Conservation (phyloP, 2,113 vertebrate genomes). For the Gobio gobio region DNA sequence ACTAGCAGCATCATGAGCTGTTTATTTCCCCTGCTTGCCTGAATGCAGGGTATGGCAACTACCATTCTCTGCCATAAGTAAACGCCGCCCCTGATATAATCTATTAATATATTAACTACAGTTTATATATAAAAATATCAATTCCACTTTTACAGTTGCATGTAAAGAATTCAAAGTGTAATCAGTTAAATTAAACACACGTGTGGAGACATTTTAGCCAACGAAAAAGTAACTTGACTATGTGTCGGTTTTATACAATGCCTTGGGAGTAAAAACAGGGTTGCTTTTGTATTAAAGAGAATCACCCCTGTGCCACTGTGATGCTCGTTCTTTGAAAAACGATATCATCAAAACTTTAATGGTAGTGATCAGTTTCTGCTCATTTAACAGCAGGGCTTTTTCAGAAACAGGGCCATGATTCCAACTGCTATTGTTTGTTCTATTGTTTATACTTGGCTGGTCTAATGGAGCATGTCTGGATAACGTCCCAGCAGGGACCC, state of each 20-base stretch:
- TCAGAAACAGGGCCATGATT: slow-evolving; percentile 48
- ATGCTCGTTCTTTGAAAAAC: slow-evolving; percentile 26
- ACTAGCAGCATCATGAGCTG: too few species aligned
- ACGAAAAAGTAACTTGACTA: not conserved
- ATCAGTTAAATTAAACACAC: not conserved
- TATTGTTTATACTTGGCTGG: slow-evolving; percentile 65
- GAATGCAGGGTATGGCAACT: too few species aligned
- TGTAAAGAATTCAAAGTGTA: not conserved
- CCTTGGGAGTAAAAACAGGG: not conserved
- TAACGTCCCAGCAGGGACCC: slow-evolving; percentile 70
- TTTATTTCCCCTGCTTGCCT: too few species aligned
- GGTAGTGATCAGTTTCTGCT: slow-evolving; percentile 62
- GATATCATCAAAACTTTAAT: slow-evolving; percentile 59
- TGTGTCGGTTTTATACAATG: not conserved
- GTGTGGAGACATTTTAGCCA: not conserved
- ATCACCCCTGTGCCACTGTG: not conserved
- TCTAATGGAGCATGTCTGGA: slow-evolving; percentile 72
- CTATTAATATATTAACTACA: too few species aligned
- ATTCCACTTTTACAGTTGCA: not conserved
- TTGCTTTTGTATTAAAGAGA: not conserved
- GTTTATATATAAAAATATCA: too few species aligned
- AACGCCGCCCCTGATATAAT: too few species aligned
- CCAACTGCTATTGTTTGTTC: slow-evolving; percentile 46
- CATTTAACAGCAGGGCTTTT: slow-evolving; percentile 63
- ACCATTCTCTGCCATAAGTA: too few species aligned